Conservation (phyloP, 1,140 invertebrate genomes). For the Geopemphigus sp. region DNA sequence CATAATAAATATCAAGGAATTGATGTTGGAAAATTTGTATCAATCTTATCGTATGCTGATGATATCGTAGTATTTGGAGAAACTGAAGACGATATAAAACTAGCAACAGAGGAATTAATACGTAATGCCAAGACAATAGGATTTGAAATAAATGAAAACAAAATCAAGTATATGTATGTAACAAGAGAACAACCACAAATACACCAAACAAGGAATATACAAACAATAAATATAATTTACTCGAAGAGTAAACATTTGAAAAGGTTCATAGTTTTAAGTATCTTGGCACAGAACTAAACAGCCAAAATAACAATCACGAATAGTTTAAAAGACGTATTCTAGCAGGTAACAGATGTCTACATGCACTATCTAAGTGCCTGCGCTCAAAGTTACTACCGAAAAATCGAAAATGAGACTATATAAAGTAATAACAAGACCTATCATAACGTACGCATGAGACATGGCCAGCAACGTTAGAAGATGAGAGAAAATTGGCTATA, state of each 20-base stretch:
- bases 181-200: not conserved
- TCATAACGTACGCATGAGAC: no score
- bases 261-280: not conserved
- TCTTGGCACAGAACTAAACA: no score
- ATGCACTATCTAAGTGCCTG: no score
- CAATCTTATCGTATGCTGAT: not conserved
- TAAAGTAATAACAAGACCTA: no score
- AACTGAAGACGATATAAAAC: constrained; percentile 1
- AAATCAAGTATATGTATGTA: constrained; percentile 16
- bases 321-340: not conserved
- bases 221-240: no score
- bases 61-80: constrained; percentile 8
- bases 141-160: constrained; percentile 12
- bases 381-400: not conserved
- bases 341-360: no score
- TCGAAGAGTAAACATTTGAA: not conserved
- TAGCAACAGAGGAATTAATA: constrained; percentile 8
- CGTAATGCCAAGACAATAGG: not conserved
- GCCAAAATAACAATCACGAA: no score
- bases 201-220: not conserved
- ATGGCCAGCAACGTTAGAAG: no score
- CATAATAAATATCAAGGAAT: constrained; percentile 7
- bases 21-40: not conserved
- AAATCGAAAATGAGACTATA: no score
- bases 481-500: no score